Percentiles rank a stretch among this genome's conserved stretches.
phyloP scores from a whole-genome alignment of 2,888 invertebrate genomes.

The Ornithoptera priamus region DNA sequence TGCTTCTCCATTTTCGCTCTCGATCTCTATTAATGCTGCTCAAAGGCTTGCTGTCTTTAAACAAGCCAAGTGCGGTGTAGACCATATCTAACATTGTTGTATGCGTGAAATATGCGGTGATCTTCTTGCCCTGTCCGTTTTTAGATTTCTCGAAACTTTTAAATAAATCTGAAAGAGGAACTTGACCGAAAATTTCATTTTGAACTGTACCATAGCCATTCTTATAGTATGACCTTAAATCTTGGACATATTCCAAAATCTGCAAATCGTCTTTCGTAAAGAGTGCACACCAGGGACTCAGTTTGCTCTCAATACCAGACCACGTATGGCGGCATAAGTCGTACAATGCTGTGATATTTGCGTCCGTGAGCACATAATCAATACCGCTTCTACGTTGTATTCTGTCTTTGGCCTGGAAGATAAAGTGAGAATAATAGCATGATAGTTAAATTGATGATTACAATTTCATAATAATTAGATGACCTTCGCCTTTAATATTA shows the following conservation, averaged over 20 bases:
- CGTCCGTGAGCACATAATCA: conserved; percentile 51
- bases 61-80: conserved; percentile 83
- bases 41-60: conserved; percentile 80
- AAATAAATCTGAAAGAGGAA: conserved; percentile 83
- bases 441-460: not conserved
- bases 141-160: conserved; percentile 69
- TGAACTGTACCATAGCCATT: conserved; percentile 69
- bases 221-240: conserved; percentile 85
- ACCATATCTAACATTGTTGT: conserved; percentile 82
- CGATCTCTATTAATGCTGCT: conserved; percentile 80
- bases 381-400: conserved; percentile 78
- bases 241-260: conserved; percentile 87
- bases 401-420: conserved; percentile 63
- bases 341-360: conserved; percentile 83
- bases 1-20: conserved; percentile 84
- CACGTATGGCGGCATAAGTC: conserved; percentile 89
- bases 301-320: conserved; percentile 70
- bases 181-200: conserved; percentile 83
- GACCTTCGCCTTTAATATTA: too few species aligned
- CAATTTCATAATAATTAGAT: not conserved
- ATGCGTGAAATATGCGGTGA: conserved; percentile 84
- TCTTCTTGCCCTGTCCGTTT: conserved; percentile 64
- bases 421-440: not conserved
- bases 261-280: conserved; percentile 86
- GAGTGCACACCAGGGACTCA: conserved; percentile 88